Percentiles rank a stretch among this genome's conserved stretches.
Evolutionary conservation across 2,888 invertebrate species (phyloP).

Genomic region (Taphrorychus bicolor): DNA sequence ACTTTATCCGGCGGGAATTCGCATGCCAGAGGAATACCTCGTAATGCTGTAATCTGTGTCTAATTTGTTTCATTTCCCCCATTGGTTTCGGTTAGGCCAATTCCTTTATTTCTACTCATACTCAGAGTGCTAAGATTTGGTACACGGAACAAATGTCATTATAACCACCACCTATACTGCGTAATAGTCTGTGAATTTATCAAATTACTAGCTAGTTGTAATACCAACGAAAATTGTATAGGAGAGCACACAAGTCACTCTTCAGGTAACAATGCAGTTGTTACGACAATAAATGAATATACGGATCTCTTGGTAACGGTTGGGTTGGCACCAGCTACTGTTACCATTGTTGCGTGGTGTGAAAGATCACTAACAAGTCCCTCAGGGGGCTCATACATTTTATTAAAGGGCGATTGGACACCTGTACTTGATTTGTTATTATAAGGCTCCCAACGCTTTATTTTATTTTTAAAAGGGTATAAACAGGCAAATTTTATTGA

Average conservation of each 20-base stretch:
- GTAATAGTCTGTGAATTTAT: not conserved
- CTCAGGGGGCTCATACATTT: slow-evolving; percentile 51
- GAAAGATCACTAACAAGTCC: slow-evolving; percentile 45
- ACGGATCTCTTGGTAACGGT: slow-evolving; percentile 41
- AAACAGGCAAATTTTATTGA: not conserved
- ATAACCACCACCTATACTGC: no score
- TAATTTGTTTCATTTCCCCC: slow-evolving; percentile 3
- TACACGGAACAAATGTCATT: no score
- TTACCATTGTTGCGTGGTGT: slow-evolving; percentile 44
- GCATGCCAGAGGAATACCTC: slow-evolving; percentile 4
- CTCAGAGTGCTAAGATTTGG: not conserved
- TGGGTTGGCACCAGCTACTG: slow-evolving; percentile 40
- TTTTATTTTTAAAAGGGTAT: slow-evolving; percentile 1
- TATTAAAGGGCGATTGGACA: slow-evolving; percentile 44
- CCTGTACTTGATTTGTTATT: slow-evolving; percentile 30
- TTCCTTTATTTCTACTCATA: not conserved
- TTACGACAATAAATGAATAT: slow-evolving; percentile 24
- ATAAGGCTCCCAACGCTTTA: not conserved
- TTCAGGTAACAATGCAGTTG: slow-evolving; percentile 19
- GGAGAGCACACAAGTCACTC: not conserved
- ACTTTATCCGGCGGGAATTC: slow-evolving; percentile 18
- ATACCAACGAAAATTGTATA: not conserved
- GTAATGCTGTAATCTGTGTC: not conserved
- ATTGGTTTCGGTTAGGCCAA: not conserved
- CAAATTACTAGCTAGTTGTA: not conserved